A percentile compares a stretch with the other conserved stretches of the same genome.
phyloP scores from a whole-genome alignment of 2,888 invertebrate genomes.

The Ormyrus labotus region DNA sequence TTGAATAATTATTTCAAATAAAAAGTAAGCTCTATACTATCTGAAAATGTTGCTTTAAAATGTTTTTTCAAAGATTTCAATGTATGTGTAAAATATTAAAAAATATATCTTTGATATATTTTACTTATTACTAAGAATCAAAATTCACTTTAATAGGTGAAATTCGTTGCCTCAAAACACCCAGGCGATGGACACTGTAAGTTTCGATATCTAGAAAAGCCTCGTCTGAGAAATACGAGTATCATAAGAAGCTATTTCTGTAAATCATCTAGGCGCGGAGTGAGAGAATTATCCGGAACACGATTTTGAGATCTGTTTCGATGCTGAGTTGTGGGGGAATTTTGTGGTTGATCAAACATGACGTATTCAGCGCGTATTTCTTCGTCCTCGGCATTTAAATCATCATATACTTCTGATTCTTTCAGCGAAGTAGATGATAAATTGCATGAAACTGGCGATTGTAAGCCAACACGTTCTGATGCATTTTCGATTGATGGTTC shows the following conservation, averaged over 20 bases:
- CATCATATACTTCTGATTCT: neutral
- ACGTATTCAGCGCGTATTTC: conserved; percentile 23
- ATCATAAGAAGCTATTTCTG: conserved; percentile 28
- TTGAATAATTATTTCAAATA: too few species aligned
- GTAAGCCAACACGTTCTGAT: neutral
- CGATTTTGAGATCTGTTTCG: neutral
- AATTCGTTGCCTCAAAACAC: too few species aligned
- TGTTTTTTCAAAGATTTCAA: too few species aligned
- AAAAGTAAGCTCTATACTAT: too few species aligned
- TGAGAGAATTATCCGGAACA: neutral
- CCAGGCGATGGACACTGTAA: neutral
- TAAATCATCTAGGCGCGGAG: neutral
- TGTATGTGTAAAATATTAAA: too few species aligned
- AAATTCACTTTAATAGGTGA: too few species aligned
- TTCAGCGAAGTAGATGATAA: neutral
- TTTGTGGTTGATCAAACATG: conserved; percentile 22
- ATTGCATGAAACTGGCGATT: conserved; percentile 16
- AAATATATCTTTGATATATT: too few species aligned
- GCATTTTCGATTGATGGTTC: too few species aligned
- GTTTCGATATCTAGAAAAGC: neutral
- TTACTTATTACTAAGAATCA: too few species aligned
- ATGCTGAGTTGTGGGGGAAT: neutral
- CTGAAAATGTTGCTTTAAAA: too few species aligned
- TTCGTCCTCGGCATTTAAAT: conserved; percentile 39
- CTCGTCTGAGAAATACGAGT: neutral